phyloP scores from a whole-genome alignment of 1,140 invertebrate species.

The Magallana ariakensis region DNA sequence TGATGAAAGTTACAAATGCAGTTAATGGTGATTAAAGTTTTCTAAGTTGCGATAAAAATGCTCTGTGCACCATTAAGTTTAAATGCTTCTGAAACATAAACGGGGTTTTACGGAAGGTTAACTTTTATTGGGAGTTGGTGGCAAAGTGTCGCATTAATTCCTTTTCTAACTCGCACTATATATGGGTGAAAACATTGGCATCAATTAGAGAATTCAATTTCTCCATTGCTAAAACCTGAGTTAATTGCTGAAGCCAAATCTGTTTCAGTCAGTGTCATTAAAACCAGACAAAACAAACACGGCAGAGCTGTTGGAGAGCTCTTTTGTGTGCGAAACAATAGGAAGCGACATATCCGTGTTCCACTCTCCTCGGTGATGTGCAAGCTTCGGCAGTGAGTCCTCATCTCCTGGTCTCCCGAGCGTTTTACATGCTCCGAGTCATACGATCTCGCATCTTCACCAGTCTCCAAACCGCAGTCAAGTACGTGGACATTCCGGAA shows the following conservation, averaged over 20 bases:
- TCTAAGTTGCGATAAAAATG: background rate
- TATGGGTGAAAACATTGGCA: background rate
- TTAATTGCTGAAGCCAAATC: slow-evolving; percentile 32
- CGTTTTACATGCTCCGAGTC: slow-evolving; percentile 21
- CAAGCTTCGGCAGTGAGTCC: background rate
- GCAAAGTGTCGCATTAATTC: background rate
- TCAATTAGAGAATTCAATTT: slow-evolving; percentile 27
- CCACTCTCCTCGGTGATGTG: slow-evolving; percentile 21
- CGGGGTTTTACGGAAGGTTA: background rate
- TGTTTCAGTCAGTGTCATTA: background rate
- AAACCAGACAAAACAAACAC: slow-evolving; percentile 28
- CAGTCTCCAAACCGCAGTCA: slow-evolving; percentile 28
- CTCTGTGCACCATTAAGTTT: background rate
- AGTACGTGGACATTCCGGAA: slow-evolving; percentile 23
- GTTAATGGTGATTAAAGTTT: background rate
- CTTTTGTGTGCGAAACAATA: slow-evolving; percentile 32
- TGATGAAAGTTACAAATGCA: background rate
- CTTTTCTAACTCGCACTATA: background rate
- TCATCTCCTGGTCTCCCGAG: slow-evolving; percentile 13
- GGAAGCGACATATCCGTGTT: background rate
- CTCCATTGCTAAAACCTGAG: background rate
- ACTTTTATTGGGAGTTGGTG: background rate
- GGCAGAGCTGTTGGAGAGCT: background rate
- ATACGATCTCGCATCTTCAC: background rate
- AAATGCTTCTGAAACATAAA: background rate